Percentiles rank a stretch among this genome's conserved stretches.
Conservation (phyloP, 2,888 invertebrate species). For the Gryllus longicercus region DNA sequence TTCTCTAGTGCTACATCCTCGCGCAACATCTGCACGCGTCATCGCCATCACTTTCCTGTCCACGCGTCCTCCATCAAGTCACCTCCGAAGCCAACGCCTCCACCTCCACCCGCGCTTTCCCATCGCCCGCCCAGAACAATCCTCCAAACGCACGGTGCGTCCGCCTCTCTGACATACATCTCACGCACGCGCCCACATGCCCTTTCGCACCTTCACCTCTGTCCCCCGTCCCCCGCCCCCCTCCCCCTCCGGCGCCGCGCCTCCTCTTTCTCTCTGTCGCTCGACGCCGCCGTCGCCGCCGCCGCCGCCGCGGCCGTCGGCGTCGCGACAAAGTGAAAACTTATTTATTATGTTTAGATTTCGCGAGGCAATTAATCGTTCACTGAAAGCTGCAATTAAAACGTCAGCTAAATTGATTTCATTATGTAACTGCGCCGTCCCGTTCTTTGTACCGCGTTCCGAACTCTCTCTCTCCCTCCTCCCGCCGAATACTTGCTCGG, state of each 20-base stretch:
- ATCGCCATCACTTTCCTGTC: no score
- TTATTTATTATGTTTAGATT: constrained; percentile 17
- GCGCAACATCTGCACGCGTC: no score
- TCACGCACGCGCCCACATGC: neutral
- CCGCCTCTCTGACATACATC: neutral
- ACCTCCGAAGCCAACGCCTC: no score
- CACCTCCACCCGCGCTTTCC: neutral
- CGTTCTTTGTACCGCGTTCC: neutral
- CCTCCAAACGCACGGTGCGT: neutral
- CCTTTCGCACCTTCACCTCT: neutral
- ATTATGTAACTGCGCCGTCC: neutral
- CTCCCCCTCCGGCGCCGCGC: neutral
- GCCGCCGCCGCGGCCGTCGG: neutral
- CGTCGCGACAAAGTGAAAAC: constrained; percentile 7
- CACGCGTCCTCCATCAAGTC: no score
- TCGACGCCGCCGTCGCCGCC: neutral
- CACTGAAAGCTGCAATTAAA: constrained; percentile 17
- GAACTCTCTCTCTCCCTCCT: no score
- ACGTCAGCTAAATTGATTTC: constrained; percentile 7
- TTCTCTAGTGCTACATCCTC: no score
- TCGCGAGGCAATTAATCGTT: constrained; percentile 6
- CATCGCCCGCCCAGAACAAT: neutral
- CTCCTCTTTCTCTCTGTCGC: neutral
- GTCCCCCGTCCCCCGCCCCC: neutral
- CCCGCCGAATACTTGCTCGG: no score